Base-by-base conservation (phyloP, 2,113 vertebrate genomes). In the Melanerpes formicivorus region DNA sequence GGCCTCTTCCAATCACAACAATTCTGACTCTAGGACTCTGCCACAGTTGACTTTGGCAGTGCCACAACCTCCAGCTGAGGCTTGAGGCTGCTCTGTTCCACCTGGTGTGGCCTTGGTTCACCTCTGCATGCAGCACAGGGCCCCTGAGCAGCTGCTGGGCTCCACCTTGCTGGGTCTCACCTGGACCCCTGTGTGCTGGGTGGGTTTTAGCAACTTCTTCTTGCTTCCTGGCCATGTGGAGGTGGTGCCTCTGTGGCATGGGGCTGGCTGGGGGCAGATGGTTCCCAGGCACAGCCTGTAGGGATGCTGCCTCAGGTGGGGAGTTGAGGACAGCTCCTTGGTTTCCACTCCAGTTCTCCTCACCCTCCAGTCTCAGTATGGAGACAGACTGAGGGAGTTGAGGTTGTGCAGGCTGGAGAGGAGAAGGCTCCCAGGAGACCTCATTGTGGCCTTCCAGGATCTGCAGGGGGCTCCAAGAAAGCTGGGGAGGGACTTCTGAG, bases 21-120 rank as follows among this genome's bases (percentile, higher is more conserved):
- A 13, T 42, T 42, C 40, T 13, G 13, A 42, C 10, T 42, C 40
- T 42, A 42, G 40, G 40, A 42, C 40, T 42, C 40, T 42, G 14
- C n/a, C 60, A 29, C 27, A 5, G 16, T 50, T 48, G 71, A 2
- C 29, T 22, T 44, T 1, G 30, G 60, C 25, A 63, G 30, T 42
- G 55, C 29, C 60, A 50, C 46, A 42, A 3, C n/a, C 22, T 6
- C 72, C 46, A 50, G 55, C 25, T 56, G 66, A 44, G 62, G 19
- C 12, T 1, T 2, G 60, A 17, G 10, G 6, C 11, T 4, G 0
- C 69, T 7, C 69, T 7, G 9, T 4, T 72, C 37, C 42, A 25
- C 18, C 42, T 30, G 34, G 5, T 22, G 32, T 59, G 29, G 26
- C 25, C 27, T 29, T 4, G 0, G 0, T 11, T 50, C 40, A 9